Evolutionary conservation across 2,888 invertebrate genomes (phyloP), one percentile per base, ranked within the genome.

Genomic region (Ganaspis brasiliensis): DNA sequence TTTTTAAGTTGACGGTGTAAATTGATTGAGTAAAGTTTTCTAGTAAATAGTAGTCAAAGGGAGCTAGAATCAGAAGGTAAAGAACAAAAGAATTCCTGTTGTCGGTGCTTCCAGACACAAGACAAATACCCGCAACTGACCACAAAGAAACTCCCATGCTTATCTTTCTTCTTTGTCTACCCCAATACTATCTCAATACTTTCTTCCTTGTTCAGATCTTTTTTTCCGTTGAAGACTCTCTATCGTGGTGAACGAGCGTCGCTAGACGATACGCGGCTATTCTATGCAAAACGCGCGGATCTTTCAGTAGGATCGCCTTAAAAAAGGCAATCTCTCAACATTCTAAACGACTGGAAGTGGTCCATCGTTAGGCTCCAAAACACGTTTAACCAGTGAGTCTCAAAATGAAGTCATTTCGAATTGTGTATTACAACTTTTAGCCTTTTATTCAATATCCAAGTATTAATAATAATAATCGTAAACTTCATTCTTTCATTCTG

Each of bases 281-380:
- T 84, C 83, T 83, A 84, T 82, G 84, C 81, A 82, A 83, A 83
- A 81, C 76, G 63, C 73, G 73, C 61, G 59, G 72, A 73, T 70
- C 72, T 72, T 61, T 77, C 67, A 24, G 67, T n/a, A 40, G 45
- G 26, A 67, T 67, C 26, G 67, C 10, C 24, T n/a, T 67, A n/a
- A 67, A 67, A 63, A 67, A 45, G 40, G 40, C 12, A 24, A 67
- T 45, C 40, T 19, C 5, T 45, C 37, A 63, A 63, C 63, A 63
- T 63, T 63, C 21, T 63, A 40, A 67, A 45, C 67, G 45, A 40
- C 67, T 67, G 24, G 1, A 45, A 67, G 67, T 67, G 67, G 67
- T 67, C 67, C 67, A 52, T 52, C 52, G 52, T 52, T 52, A 52
- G 19, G 9, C 9, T 45, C 45, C 67, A 45, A 10, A 9, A 56